Conservation (phyloP, 2,113 vertebrate species). For the Phyllostomus hastatus region DNA sequence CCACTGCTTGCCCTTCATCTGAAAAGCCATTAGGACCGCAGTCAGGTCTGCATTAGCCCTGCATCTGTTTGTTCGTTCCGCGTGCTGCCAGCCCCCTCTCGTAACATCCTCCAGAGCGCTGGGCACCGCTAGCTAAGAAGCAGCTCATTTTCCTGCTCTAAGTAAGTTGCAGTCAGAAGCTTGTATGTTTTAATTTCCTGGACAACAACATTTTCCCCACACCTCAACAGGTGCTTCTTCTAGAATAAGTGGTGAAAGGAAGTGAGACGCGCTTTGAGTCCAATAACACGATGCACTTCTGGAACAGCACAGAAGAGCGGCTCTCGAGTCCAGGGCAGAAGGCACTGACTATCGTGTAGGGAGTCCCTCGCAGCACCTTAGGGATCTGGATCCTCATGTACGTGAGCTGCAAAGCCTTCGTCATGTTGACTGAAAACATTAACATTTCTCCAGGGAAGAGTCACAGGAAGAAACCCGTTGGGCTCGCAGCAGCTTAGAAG, state of each 20-base stretch:
- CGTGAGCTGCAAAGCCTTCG: neutral
- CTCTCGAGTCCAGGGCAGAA: neutral
- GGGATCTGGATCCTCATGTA: neutral
- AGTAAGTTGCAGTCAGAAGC: neutral
- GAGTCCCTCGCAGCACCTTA: neutral
- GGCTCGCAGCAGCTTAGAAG: neutral
- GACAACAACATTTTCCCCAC: neutral
- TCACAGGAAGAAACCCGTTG: neutral
- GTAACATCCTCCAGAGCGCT: neutral
- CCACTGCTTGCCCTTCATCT: slow-evolving; percentile 4
- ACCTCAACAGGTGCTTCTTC: neutral
- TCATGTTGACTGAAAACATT: neutral
- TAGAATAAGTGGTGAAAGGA: neutral
- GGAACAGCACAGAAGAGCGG: neutral
- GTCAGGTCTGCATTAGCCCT: neutral
- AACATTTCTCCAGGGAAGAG: neutral
- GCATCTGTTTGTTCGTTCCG: neutral
- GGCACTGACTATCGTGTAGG: neutral
- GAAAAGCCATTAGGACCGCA: neutral
- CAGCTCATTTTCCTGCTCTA: neutral
- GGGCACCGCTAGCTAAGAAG: neutral
- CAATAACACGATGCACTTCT: neutral
- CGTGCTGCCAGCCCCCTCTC: neutral
- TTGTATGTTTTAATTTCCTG: neutral
- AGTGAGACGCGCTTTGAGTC: neutral